phyloP scores from a whole-genome alignment of 2,888 invertebrate species.

The Xestia xanthographa region DNA sequence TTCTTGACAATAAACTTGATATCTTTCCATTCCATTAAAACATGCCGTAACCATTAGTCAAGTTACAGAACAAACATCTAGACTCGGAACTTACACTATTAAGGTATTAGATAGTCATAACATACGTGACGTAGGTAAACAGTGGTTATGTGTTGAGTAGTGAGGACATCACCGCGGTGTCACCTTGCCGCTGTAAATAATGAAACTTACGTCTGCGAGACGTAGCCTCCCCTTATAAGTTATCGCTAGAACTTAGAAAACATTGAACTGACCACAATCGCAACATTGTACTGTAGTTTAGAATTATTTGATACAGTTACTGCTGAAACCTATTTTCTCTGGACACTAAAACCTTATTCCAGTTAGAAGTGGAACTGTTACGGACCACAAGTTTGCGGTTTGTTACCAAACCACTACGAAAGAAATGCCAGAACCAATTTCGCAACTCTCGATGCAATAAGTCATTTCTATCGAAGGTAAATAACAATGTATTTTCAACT shows the following conservation, averaged over 20 bases:
- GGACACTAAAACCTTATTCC: slow-evolving; percentile 9
- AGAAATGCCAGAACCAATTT: slow-evolving; percentile 17
- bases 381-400: slow-evolving; percentile 16
- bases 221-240: not conserved
- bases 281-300: slow-evolving; percentile 16
- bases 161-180: slow-evolving; percentile 57
- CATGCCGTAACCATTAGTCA: slow-evolving; percentile 4
- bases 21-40: not conserved
- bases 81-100: slow-evolving; percentile 19
- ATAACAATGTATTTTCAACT: not conserved
- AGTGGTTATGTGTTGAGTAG: slow-evolving; percentile 35
- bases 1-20: not conserved
- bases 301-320: not conserved
- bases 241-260: slow-evolving; percentile 26
- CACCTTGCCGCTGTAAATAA: slow-evolving; percentile 62
- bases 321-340: not conserved
- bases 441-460: slow-evolving; percentile 17
- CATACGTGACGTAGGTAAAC: slow-evolving; percentile 36
- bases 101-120: slow-evolving; percentile 41
- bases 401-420: slow-evolving; percentile 4
- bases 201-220: slow-evolving; percentile 29
- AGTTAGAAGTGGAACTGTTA: slow-evolving; percentile 20
- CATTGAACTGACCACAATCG: slow-evolving; percentile 20
- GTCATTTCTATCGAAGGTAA: not conserved
- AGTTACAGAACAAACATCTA: slow-evolving; percentile 18